Conservation (phyloP, 2,797 vertebrate genomes). For the Helostoma temminkii region DNA sequence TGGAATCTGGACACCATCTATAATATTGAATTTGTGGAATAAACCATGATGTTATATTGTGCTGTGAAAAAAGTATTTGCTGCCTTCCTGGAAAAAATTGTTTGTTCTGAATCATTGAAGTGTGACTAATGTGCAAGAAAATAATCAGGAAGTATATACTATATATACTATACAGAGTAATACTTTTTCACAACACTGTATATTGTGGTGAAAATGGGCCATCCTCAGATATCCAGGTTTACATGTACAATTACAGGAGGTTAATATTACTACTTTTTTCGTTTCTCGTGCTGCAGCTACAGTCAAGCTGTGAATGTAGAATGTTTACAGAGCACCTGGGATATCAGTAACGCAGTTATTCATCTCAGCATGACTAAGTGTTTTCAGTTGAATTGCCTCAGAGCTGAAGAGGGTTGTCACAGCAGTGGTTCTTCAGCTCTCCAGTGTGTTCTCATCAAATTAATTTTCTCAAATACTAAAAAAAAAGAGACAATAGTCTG, state of each 20-base stretch:
- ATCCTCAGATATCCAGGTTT: not conserved
- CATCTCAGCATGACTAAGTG: slow-evolving; percentile 1
- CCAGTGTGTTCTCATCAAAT: not conserved
- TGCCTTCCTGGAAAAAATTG: too few relatives aligned
- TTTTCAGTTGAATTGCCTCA: not conserved
- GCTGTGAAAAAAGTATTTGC: too few relatives aligned
- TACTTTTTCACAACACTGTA: too few relatives aligned
- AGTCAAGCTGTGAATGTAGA: not conserved
- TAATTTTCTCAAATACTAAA: not conserved
- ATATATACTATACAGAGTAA: too few relatives aligned
- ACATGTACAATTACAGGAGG: not conserved
- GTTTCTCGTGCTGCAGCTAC: not conserved
- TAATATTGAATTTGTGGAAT: too few relatives aligned
- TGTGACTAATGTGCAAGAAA: too few relatives aligned
- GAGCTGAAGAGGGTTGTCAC: not conserved
- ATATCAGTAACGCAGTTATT: not conserved
- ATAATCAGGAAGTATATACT: too few relatives aligned
- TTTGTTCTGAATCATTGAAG: too few relatives aligned
- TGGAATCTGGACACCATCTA: too few relatives aligned
- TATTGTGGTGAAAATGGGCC: too few relatives aligned
- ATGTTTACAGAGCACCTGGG: not conserved
- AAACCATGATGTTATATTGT: too few relatives aligned
- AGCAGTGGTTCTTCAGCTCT: not conserved
- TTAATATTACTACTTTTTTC: not conserved
- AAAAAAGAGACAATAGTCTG: not conserved